Base-by-base conservation (phyloP, 2,888 invertebrate species). In the Agrotis segetum region DNA sequence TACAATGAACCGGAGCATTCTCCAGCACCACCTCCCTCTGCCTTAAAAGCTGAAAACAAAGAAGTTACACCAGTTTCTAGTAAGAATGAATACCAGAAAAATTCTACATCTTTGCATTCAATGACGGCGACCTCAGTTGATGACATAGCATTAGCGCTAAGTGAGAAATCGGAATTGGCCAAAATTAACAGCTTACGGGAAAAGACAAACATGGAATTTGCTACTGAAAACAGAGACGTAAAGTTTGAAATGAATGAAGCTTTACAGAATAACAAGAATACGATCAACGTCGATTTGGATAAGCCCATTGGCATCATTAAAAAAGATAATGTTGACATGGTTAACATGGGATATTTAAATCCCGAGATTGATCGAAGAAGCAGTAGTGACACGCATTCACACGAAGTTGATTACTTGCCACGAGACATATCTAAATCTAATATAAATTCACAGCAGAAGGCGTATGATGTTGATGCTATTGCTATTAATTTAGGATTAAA, bases 1-100 rank as follows among this genome's bases (percentile, higher is more conserved):
- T 97, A 97, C 81, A 97, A 95, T 87, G 97, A 97, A 84, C 91
- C 92, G 3, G 95, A 95, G 34, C 82, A 90, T 83, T 21, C 92
- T 67, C 67, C 93, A 82, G 71, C 91, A 85, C 71, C 92, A 82
- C 70, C 91, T 84, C 71, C 78, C 34, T 29, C 92, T 34, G 40
- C 55, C 19, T 19, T 73, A 49, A 85, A 89, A 85, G 92, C 85
- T 9, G 95, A 94, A 56, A 77, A 71, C 59, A 92, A 90, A 76
- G 94, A 92, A 21, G 64, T 76, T 53, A 65, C 83, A 17, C 56
- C 84, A 5, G 49, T 79, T 21, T 86, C 89, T 71, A 85, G 58
- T 59, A 95, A 93, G 85, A 91, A 65, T 74, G 95, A 95, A 59
- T 92, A 87, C 81, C 82, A 86, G 44, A 95, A 94, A 85, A 86